Evolutionary conservation across 2,113 vertebrate species (phyloP), one percentile per base, ranked within the genome.

Genomic region (Hiodon tergisus): DNA sequence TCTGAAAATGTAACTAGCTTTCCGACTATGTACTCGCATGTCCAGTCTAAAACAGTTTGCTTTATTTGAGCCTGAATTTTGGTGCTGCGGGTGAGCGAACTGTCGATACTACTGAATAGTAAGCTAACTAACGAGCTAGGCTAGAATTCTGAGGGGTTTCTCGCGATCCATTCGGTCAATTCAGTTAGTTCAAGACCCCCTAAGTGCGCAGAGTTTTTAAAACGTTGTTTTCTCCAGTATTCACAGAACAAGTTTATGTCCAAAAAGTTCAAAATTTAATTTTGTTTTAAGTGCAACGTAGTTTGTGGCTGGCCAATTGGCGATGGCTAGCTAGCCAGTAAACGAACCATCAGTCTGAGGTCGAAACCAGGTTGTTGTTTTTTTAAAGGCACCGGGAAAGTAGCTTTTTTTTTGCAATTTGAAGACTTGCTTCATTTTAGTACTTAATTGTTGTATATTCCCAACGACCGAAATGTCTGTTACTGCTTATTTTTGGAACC

Each of bases 321-420:
- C 71, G 76, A 68, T 75, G 78, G 81, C 80, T 82, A 81, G 82
- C 69, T 71, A 71, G 48, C 54, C 51, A 58, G 67, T 63, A 17
- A 67, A 58, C 46, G 46, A 74, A 11, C 73, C 63, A 11, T 67
- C 63, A 67, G 14, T 51, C 63, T 10, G 50, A 4, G 13, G 9
- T 4, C 61, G 31, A 50, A 67, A 85, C 85, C 87, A 85, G 81
- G 85, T 82, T 85, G 88, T 88, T 88, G 86, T 88, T 89, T 83
- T 85, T 85, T 83, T 17, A 31, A 70, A 57, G 8, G 65, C 46
- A 77, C 11, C 55, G 59, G 55, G 71, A 77, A 77, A 71, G 76
- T 77, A 59, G 53, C 0, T 68, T 57, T 65, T 53, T 53, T 46
- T 77, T 60, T 59, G 31, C 10, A 51, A 47, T 58, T 67, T 58